Conservation (phyloP, 2,888 invertebrate genomes). For the Cistogaster globosa region DNA sequence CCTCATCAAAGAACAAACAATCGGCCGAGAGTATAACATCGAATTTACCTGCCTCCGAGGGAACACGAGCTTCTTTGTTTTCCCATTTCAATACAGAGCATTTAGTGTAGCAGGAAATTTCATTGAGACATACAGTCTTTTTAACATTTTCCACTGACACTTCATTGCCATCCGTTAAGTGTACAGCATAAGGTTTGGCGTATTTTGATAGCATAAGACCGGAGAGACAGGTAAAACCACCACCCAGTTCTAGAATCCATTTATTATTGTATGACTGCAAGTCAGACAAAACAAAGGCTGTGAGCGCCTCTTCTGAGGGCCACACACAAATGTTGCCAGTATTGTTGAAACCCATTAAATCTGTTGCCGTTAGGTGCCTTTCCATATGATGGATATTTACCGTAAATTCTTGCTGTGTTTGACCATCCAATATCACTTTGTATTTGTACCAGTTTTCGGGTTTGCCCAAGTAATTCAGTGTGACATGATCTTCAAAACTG, state of each 20-base stretch:
- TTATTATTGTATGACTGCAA: conserved; percentile 86
- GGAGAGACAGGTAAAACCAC: conserved; percentile 93
- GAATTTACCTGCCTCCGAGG: conserved; percentile 84
- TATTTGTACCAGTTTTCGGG: conserved; percentile 87
- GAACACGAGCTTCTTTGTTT: conserved; percentile 77
- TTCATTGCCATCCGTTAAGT: conserved; percentile 91
- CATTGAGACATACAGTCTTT: conserved; percentile 87
- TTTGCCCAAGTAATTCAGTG: conserved; percentile 82
- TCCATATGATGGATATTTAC: conserved; percentile 86
- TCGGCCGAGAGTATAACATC: conserved; percentile 91
- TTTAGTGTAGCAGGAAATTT: conserved; percentile 84
- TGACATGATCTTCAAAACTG: conserved; percentile 82
- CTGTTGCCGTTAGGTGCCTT: conserved; percentile 87
- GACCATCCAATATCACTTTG: conserved; percentile 83
- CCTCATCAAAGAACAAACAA: conserved; percentile 91
- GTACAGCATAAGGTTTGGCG: conserved; percentile 86
- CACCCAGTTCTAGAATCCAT: conserved; percentile 90
- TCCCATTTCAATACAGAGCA: conserved; percentile 86
- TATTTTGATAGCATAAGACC: conserved; percentile 89
- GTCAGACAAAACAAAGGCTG: conserved; percentile 87
- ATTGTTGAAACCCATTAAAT: conserved; percentile 91
- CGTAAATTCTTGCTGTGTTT: conserved; percentile 82
- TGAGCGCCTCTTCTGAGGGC: conserved; percentile 91
- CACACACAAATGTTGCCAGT: conserved; percentile 91
- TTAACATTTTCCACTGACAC: conserved; percentile 89